Base-by-base conservation (phyloP, 2,888 invertebrate genomes). In the Drosophila demipolita region DNA sequence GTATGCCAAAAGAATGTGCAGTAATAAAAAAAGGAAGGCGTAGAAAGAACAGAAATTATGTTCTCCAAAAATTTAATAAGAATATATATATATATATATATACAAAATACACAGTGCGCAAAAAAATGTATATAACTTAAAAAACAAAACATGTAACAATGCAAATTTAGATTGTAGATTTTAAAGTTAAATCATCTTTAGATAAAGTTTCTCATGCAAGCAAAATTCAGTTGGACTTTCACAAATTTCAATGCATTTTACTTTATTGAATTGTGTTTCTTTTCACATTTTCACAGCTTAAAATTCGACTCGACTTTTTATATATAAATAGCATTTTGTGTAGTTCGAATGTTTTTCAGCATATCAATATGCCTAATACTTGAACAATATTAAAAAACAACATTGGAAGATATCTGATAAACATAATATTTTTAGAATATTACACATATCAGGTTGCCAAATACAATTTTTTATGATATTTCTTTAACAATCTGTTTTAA, bases 401-500 rank as follows among this genome's bases (percentile, higher is more conserved):
- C 23, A 23, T 55, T 29, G 32, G 2, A 8, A 33, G n/a, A 60
- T 61, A 36, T n/a, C 48, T 3, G 23, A 38, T 38, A 2, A 29
- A 32, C 57, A 11, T 54, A 55, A 76, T 32, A 29, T 50, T 33
- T 20, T 20, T 6, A 20, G 12, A 49, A 32, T 52, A 23, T 29
- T 26, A 45, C 3, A 33, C 11, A 54, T 78, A 78, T 78, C 53
- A 45, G 3, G 29, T 75, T 73, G 36, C 63, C 17, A 2, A 20
- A 40, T 15, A 40, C 11, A 26, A 57, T 49, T 75, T 75, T 75
- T 62, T n/a, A 54, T 58, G 33, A 26, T 17, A 23, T 50, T 35
- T 38, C 23, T 23, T 36, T 38, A 23, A 23, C 40, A 40, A n/a
- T 17, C 40, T 59, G 49, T 17, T 15, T 73, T 52, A 15, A 35